Evolutionary conservation across 2,113 vertebrate genomes (phyloP), one percentile per base, ranked within the genome.

Genomic region (Tyto alba): DNA sequence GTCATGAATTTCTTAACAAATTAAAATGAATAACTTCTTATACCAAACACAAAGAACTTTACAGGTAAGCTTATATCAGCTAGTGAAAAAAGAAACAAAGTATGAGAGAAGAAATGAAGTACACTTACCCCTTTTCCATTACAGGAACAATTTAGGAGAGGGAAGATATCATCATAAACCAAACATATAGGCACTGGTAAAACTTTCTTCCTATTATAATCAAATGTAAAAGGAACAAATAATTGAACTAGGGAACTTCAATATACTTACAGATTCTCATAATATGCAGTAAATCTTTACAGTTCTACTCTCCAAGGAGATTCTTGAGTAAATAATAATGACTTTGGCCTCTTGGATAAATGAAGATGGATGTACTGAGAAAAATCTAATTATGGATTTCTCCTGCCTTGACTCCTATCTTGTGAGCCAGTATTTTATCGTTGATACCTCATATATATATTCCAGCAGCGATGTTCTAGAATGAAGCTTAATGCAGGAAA

Each of bases 251-350:
- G 73, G 76, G 41, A 90, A 88, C 82, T 93, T 92, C 79, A 90
- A 71, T 92, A 75, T 67, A 57, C 83, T 96, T 67, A 63, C 23
- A 91, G 85, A 83, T 93, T 94, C 84, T 95, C 74, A 86, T 93
- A 96, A 95, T 92, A 94, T 80, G 67, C 66, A 95, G 85, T 93
- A 97, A 93, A 96, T 91, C 94, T 96, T 96, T 85, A 91, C 74
- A 89, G 69, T 95, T 78, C 82, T 92, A 59, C 68, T 52, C 88
- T 96, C 89, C 74, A 88, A 93, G 85, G 89, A 93, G 73, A 90
- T 83, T 95, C 89, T 94, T 95, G 91, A 89, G 94, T 95, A 97
- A 96, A 97, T 93, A 97, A 95, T 96, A 97, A 96, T 93, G 95
- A 77, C 75, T 94, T 84, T 80, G 85, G 55, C 55, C 79, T 88